Percentiles rank a stretch among this genome's conserved stretches.
These are phyloP conservation scores for Camelus bactrianus DNA, from an alignment of 2,113 vertebrate genomes.

Conservation along the genomic window DNA sequence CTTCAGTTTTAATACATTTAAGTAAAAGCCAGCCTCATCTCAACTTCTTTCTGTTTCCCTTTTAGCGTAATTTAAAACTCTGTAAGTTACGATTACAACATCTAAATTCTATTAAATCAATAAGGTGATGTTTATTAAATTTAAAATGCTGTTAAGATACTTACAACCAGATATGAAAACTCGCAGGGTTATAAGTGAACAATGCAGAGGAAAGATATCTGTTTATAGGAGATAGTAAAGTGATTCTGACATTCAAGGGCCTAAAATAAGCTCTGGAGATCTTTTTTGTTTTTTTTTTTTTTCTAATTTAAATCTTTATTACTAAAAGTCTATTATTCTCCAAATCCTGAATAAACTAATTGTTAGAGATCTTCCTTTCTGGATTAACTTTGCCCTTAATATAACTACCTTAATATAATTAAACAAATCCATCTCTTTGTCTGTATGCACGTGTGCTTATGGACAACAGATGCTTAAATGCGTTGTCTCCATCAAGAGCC, in stretches of 20 bases:
- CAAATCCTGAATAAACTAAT: conserved; percentile 22
- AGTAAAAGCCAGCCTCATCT: conserved; percentile 1
- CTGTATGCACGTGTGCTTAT: background rate
- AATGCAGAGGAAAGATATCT: conserved; percentile 5
- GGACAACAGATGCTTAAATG: background rate
- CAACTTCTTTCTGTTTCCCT: conserved; percentile 20
- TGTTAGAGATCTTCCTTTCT: background rate
- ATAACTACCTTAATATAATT: conserved; percentile 1
- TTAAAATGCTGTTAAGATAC: conserved; percentile 32
- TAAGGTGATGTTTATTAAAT: conserved; percentile 48
- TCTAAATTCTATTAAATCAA: conserved; percentile 53
- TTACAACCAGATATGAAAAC: conserved; percentile 21
- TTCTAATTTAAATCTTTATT: conserved; percentile 59
- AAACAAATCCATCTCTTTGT: background rate
- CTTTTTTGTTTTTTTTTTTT: background rate
- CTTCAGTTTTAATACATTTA: conserved; percentile 25
- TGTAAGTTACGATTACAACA: conserved; percentile 41
- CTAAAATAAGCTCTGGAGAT: conserved; percentile 31
- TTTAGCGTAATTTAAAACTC: conserved; percentile 43
- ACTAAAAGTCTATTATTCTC: conserved; percentile 30
- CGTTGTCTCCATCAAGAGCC: background rate
- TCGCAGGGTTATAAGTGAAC: background rate
- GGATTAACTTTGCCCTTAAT: conserved; percentile 24
- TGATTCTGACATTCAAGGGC: background rate
- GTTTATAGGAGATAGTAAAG: conserved; percentile 41